Evolutionary conservation across 2,113 vertebrate genomes (phyloP).

Genomic region (Nettapus auritus): DNA sequence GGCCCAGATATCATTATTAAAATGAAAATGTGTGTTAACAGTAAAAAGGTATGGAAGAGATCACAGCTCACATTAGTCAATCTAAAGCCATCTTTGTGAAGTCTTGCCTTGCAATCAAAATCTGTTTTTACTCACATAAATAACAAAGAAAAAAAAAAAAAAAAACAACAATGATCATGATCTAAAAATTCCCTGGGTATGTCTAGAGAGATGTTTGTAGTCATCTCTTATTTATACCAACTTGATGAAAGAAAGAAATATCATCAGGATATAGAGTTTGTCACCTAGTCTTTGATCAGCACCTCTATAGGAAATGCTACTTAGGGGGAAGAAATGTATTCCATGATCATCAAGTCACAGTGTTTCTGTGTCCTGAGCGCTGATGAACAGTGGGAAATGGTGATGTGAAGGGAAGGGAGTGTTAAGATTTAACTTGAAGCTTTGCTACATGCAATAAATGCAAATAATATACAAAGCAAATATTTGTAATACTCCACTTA

Average conservation of each 20-base stretch:
- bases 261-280: neutral
- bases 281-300: constrained; percentile 29
- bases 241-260: constrained; percentile 18
- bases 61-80: constrained; percentile 27
- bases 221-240: constrained; percentile 43
- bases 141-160: neutral
- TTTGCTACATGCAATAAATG: neutral
- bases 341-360: accelerated
- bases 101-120: neutral
- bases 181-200: constrained; percentile 5
- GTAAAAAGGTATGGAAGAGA: neutral
- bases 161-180: neutral
- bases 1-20: neutral
- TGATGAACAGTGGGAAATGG: accelerated
- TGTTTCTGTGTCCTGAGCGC: neutral
- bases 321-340: neutral
- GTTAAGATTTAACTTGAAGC: neutral
- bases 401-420: neutral
- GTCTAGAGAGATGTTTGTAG: constrained; percentile 25
- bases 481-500: neutral
- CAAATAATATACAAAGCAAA: neutral
- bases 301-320: neutral
- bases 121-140: neutral
- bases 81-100: neutral
- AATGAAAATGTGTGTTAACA: neutral